A percentile compares a stretch with the other conserved stretches of the same genome.
Conservation (phyloP, 2,113 vertebrate species). For the Coptodon bakossiorum region DNA sequence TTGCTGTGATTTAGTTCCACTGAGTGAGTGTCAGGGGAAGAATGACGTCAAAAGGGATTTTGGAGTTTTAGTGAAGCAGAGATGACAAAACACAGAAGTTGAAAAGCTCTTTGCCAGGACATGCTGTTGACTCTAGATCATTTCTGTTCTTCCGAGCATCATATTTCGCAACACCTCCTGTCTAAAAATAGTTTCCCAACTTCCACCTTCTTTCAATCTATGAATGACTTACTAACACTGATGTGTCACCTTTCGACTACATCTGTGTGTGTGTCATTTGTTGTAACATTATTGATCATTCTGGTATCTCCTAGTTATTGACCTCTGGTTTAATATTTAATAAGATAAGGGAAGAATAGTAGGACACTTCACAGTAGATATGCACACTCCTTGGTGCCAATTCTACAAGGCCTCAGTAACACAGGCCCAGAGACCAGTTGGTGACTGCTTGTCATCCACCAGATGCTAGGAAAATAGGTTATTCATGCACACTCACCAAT, state of each 20-base stretch:
- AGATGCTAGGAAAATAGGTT: background rate
- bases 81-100: conserved; percentile 25
- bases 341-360: background rate
- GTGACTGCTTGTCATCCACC: background rate
- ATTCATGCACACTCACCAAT: background rate
- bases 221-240: background rate
- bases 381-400: conserved; percentile 10
- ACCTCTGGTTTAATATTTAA: background rate
- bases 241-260: background rate
- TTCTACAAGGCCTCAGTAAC: background rate
- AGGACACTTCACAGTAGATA: background rate
- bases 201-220: background rate
- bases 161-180: background rate
- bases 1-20: conserved; percentile 42
- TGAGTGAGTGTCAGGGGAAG: conserved; percentile 16
- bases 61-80: conserved; percentile 3
- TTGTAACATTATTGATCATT: conserved; percentile 14
- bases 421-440: background rate
- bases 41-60: conserved; percentile 19
- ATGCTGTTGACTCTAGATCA: background rate
- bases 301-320: background rate
- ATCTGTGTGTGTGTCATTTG: conserved; percentile 1
- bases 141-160: background rate
- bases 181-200: background rate
- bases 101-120: background rate